Evolutionary conservation across 1,140 invertebrate species (phyloP).

Genomic region (Dreissena polymorpha): DNA sequence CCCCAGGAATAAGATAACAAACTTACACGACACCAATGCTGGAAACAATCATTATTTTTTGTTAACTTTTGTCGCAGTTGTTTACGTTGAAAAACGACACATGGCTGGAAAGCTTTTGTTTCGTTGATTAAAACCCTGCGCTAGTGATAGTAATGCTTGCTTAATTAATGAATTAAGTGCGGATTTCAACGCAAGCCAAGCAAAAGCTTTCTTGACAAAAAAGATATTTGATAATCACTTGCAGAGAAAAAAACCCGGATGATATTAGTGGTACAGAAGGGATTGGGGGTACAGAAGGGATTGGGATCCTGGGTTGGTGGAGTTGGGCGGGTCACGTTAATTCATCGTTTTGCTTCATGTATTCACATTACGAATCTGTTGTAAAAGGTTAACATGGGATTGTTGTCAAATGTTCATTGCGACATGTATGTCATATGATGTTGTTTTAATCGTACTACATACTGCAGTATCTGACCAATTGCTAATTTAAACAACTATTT

Average conservation of each 20-base stretch:
- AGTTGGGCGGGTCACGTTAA: too few species aligned
- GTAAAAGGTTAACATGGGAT: too few species aligned
- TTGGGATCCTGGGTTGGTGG: too few species aligned
- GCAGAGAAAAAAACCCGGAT: background rate
- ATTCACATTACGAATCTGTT: too few species aligned
- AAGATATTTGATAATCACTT: background rate
- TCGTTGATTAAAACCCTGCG: background rate
- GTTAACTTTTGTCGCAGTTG: constrained; percentile 40
- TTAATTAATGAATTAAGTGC: background rate
- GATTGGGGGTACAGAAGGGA: too few species aligned
- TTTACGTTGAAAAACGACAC: constrained; percentile 44
- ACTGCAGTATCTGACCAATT: too few species aligned
- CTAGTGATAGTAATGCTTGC: background rate
- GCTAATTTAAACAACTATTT: too few species aligned
- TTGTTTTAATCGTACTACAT: too few species aligned
- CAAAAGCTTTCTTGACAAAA: background rate
- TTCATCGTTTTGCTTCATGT: too few species aligned
- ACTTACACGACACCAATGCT: constrained; percentile 25
- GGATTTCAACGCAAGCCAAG: background rate
- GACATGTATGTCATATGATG: too few species aligned
- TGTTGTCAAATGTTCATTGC: too few species aligned
- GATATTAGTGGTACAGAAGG: too few species aligned
- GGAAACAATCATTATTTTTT: constrained; percentile 49
- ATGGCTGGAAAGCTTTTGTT: constrained; percentile 13
- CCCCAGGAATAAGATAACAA: constrained; percentile 15